Evolutionary conservation across 2,113 vertebrate species (phyloP), one percentile per base, ranked within the genome.

Genomic region (Leucopsar rothschildi): DNA sequence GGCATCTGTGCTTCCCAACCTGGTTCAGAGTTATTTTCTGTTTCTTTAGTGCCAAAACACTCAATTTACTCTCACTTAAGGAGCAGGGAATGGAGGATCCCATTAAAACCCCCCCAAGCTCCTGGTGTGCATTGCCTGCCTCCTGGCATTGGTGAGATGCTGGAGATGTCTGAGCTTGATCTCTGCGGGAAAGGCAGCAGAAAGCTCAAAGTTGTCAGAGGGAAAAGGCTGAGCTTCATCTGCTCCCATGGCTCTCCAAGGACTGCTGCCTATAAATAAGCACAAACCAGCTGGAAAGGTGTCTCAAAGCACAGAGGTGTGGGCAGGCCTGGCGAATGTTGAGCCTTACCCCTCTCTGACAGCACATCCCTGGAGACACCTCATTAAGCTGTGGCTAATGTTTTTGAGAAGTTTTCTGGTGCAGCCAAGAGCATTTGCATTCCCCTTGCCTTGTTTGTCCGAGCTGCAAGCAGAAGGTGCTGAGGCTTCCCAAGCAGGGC

Each of bases 261-360:
- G 64, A 5, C 35, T 73, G 72, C 25, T 92, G 69, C 65, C 91
- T 93, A 76, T 76, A 92, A 96, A 82, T 82, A 89, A 86, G 65
- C n/a, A 31, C 7, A 29, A 65, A 72, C 24, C 86, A 45, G 45
- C 45, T 15, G 5, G 87, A 76, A 82, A 95, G 84, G 93, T 95
- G 85, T 35, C 65, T 64, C 19, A 11, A 75, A 60, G 81, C 24
- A 10, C 3, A 2, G 75, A 61, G 73, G 56, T 65, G 81, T 85
- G 45, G 92, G 88, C 60, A 83, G 65, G 65, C 44, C 25, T 61
- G 86, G 78, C 56, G 0, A n/a, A 7, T 3, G 64, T 44, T 33
- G 76, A 83, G 64, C 63, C 28, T 64, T 35, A 35, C 49, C 49
- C 63, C 39, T 52, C 9, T 52, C 27, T 42, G 52, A 0, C 20